phyloP scores from a whole-genome alignment of 2,888 invertebrate genomes.

The Clivina fossor region DNA sequence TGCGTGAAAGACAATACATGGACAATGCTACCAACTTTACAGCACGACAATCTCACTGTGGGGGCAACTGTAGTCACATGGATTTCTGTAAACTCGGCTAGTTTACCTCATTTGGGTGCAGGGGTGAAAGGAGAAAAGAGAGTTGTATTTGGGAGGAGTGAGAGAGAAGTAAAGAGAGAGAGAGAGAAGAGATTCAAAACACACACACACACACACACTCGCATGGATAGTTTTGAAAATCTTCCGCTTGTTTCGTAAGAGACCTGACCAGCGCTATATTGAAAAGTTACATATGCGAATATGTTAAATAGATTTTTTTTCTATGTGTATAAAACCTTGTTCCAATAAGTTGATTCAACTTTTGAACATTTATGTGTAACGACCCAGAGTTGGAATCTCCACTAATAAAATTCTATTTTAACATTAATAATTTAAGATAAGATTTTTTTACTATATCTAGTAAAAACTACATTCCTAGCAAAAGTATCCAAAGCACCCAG shows the following conservation, averaged over 20 bases:
- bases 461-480: too few relatives aligned
- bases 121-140: background rate
- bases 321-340: too few relatives aligned
- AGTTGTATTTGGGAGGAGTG: background rate
- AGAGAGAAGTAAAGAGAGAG: background rate
- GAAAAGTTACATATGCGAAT: too few relatives aligned
- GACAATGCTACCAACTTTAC: background rate
- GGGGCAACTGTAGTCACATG: background rate
- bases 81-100: background rate
- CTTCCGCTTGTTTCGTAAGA: constrained; percentile 27
- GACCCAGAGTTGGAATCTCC: too few relatives aligned
- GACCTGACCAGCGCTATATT: constrained; percentile 16
- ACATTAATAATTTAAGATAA: too few relatives aligned
- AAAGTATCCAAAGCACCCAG: too few relatives aligned
- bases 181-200: background rate
- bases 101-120: background rate
- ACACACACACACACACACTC: background rate
- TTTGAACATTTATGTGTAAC: too few relatives aligned
- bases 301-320: too few relatives aligned
- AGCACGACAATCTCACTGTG: background rate
- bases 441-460: too few relatives aligned
- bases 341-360: too few relatives aligned
- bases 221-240: background rate
- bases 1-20: too few relatives aligned
- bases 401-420: too few relatives aligned